phyloP scores from a whole-genome alignment of 2,888 invertebrate genomes.

The Mellilla xanthometata region DNA sequence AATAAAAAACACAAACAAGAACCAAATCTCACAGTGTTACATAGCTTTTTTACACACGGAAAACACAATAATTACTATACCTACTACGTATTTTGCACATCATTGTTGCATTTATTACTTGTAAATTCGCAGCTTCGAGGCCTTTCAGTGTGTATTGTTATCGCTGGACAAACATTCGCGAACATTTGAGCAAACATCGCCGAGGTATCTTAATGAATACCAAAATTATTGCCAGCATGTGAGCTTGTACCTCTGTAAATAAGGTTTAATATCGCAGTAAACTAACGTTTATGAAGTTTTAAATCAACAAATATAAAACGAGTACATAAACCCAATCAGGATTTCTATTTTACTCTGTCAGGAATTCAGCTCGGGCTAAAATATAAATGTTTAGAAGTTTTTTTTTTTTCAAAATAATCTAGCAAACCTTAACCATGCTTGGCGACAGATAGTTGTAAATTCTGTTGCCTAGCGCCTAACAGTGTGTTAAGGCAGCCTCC shows the following conservation, averaged over 20 bases:
- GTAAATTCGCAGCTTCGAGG: conserved; percentile 38
- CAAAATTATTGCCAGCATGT: conserved; percentile 29
- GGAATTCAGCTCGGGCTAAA: too few relatives aligned
- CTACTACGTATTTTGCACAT: conserved; percentile 7
- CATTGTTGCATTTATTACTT: conserved; percentile 30
- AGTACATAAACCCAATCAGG: too few relatives aligned
- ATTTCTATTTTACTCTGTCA: too few relatives aligned
- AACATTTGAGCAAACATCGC: conserved; percentile 42
- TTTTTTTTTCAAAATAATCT: too few relatives aligned
- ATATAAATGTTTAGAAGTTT: too few relatives aligned
- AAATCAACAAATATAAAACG: too few relatives aligned
- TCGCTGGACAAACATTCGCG: conserved; percentile 22
- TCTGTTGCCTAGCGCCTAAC: too few relatives aligned
- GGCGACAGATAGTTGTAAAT: too few relatives aligned
- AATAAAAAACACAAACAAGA: background rate
- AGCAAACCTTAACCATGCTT: too few relatives aligned
- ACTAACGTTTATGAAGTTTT: conserved; percentile 1
- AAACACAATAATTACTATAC: conserved; percentile 4
- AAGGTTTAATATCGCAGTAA: background rate
- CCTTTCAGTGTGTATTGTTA: conserved; percentile 22
- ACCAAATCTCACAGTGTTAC: background rate
- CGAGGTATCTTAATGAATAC: conserved; percentile 37
- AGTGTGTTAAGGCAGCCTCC: too few relatives aligned
- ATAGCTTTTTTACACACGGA: conserved; percentile 4
- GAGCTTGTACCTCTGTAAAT: conserved; percentile 5